Conservation (phyloP, 2,113 vertebrate genomes). For the Tricholaema leucomelas region DNA sequence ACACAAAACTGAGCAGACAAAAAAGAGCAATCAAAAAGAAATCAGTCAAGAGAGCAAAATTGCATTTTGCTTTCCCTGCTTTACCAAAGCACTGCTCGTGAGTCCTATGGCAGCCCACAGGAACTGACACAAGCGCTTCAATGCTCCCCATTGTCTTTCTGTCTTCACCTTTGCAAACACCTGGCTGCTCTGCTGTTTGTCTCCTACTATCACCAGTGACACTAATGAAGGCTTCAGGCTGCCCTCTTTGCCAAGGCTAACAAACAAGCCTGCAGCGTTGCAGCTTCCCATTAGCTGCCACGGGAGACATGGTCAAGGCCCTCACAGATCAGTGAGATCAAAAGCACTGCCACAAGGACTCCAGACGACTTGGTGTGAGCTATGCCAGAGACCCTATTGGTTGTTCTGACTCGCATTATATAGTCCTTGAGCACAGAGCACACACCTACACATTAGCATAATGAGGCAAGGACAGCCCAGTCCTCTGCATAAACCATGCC, state of each 20-base stretch:
- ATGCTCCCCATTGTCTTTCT: neutral
- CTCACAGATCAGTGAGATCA: too few species aligned
- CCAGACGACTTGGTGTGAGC: too few species aligned
- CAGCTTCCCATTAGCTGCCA: too few species aligned
- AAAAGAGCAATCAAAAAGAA: neutral
- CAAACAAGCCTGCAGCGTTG: neutral
- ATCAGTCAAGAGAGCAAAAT: neutral
- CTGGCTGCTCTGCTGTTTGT: constrained; percentile 26
- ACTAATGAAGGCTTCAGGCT: constrained; percentile 31
- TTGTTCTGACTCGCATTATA: too few species aligned
- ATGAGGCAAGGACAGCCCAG: too few species aligned
- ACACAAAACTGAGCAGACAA: neutral
- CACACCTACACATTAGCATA: too few species aligned
- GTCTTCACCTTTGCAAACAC: neutral
- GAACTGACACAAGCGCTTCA: neutral
- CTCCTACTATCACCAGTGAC: constrained; percentile 5
- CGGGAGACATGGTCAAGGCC: too few species aligned
- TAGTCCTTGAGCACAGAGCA: too few species aligned
- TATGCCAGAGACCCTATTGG: too few species aligned
- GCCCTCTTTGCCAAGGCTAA: neutral
- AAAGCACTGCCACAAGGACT: too few species aligned
- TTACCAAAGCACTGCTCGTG: neutral
- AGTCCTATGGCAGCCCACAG: neutral
- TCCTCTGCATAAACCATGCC: too few species aligned
- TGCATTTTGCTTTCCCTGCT: neutral